These are phyloP conservation scores for Diceros bicornis DNA, from an alignment of 2,797 vertebrate species.

Conservation along the genomic window DNA sequence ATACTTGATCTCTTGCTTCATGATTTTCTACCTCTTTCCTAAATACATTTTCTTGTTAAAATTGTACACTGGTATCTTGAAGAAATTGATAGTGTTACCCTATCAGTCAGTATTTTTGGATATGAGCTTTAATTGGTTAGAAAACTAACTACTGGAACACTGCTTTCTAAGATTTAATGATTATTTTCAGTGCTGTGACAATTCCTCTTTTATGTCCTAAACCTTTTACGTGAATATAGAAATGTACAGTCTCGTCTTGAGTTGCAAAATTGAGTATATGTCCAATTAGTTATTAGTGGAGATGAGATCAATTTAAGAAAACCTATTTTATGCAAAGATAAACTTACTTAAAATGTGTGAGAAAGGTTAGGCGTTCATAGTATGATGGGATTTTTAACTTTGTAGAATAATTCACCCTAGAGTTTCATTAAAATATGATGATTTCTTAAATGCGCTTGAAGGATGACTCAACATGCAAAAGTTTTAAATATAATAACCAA, in stretches of 20 bases:
- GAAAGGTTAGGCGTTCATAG: background rate
- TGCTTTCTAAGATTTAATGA: slow-evolving; percentile 38
- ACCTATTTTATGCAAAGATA: background rate
- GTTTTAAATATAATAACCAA: background rate
- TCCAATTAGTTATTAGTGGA: slow-evolving; percentile 30
- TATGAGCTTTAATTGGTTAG: slow-evolving; percentile 39
- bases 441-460: background rate
- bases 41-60: slow-evolving; percentile 45
- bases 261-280: slow-evolving; percentile 30
- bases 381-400: background rate
- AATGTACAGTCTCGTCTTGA: background rate
- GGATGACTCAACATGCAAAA: background rate
- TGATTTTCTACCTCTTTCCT: slow-evolving; percentile 38
- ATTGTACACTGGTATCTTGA: background rate
- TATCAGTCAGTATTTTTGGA: slow-evolving; percentile 1
- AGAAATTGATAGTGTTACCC: background rate
- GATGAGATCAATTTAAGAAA: background rate
- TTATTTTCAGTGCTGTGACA: slow-evolving; percentile 32
- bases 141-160: slow-evolving; percentile 30
- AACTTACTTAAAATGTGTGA: slow-evolving; percentile 13
- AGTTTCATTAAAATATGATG: slow-evolving; percentile 44
- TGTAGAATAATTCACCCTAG: background rate
- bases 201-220: background rate
- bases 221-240: background rate
- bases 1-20: background rate